Evolutionary conservation across 2,113 vertebrate genomes (phyloP).

Genomic region (Peucedramus taeniatus): DNA sequence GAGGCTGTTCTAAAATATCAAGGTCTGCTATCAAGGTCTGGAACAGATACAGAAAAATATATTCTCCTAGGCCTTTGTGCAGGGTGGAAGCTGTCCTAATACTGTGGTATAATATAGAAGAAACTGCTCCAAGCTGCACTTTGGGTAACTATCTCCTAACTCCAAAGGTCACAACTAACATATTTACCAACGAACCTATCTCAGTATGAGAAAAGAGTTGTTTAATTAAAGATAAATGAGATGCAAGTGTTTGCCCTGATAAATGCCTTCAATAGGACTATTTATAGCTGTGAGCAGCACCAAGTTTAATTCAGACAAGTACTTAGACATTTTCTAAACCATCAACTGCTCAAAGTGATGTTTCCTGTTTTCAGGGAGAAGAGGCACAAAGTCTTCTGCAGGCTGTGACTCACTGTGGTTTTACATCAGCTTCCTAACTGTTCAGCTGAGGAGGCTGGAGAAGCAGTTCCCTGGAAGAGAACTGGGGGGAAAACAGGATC

Average conservation of each 20-base stretch:
- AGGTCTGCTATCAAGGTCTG: neutral
- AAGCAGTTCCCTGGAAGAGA: neutral
- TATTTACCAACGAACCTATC: neutral
- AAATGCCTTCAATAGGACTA: neutral
- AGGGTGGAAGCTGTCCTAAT: neutral
- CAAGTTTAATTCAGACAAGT: neutral
- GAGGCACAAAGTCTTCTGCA: neutral
- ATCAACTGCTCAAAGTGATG: neutral
- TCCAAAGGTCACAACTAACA: neutral
- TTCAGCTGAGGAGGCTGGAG: neutral
- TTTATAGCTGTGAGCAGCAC: neutral
- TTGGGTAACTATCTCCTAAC: neutral
- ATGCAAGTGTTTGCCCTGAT: neutral
- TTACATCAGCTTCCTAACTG: neutral
- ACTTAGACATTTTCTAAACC: neutral
- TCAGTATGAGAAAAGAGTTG: neutral
- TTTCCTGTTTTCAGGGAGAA: neutral
- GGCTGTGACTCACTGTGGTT: neutral
- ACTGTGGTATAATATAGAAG: neutral
- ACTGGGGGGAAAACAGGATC: neutral
- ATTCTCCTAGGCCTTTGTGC: neutral
- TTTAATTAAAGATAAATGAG: neutral
- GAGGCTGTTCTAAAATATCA: neutral
- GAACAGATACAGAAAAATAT: neutral
- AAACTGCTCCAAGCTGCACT: neutral